These are phyloP conservation scores for Istiophorus platypterus DNA, from an alignment of 2,113 vertebrate genomes.

Conservation along the genomic window DNA sequence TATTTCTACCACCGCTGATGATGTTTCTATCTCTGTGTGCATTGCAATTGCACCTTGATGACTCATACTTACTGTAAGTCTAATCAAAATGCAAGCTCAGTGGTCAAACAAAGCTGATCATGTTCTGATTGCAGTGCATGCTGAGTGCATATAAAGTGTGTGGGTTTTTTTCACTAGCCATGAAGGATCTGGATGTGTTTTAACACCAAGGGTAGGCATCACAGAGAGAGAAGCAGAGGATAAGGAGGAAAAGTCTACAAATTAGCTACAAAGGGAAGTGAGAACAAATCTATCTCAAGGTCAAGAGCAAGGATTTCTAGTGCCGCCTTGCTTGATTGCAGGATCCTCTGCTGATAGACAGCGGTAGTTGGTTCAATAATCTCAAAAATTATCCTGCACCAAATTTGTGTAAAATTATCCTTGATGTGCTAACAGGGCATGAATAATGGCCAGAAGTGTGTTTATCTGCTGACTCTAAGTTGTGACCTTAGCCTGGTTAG, in stretches of 20 bases:
- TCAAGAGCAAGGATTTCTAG: slow-evolving; percentile 17
- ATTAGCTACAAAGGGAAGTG: slow-evolving; percentile 5
- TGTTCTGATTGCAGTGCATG: background rate
- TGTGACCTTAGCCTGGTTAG: slow-evolving; percentile 59
- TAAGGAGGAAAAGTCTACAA: background rate
- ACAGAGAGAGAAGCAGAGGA: background rate
- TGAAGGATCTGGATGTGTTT: background rate
- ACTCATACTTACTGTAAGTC: slow-evolving; percentile 18
- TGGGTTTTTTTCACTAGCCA: background rate
- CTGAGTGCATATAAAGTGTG: background rate
- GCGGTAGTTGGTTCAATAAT: background rate
- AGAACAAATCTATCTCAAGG: slow-evolving; percentile 33
- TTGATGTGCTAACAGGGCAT: background rate
- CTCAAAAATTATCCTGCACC: background rate
- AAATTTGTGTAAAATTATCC: background rate
- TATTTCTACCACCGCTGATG: background rate
- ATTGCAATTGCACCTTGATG: slow-evolving; percentile 29
- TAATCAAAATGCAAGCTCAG: slow-evolving; percentile 3
- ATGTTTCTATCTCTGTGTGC: background rate
- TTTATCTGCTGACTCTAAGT: slow-evolving; percentile 38
- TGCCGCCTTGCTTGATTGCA: background rate
- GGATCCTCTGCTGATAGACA: background rate
- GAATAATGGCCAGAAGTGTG: slow-evolving; percentile 33
- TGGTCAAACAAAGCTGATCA: background rate
- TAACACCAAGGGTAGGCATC: background rate